Percentiles rank a stretch among this genome's conserved stretches.
Evolutionary conservation across 2,113 vertebrate species (phyloP).

Genomic region (Saimiri boliviensis): DNA sequence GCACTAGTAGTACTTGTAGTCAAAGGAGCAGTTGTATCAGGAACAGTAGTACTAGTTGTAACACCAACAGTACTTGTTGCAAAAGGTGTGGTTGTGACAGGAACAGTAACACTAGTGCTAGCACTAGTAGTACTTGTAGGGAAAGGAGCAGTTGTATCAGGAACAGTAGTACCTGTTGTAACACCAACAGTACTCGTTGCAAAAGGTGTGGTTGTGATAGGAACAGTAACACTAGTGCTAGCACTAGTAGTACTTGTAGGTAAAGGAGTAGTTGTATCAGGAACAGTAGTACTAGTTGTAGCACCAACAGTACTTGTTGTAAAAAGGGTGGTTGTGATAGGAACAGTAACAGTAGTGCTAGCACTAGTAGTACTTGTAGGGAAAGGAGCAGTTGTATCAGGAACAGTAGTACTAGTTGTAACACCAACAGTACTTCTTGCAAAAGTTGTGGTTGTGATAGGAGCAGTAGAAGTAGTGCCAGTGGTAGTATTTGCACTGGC

Average conservation of each 20-base stretch:
- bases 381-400: rapidly evolving
- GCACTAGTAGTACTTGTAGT: rapidly evolving
- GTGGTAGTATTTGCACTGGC: not conserved
- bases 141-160: rapidly evolving
- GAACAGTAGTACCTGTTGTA: rapidly evolving
- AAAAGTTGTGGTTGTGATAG: rapidly evolving
- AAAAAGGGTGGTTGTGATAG: rapidly evolving
- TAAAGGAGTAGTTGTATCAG: rapidly evolving
- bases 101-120: rapidly evolving
- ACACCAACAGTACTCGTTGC: rapidly evolving
- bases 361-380: rapidly evolving
- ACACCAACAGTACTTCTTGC: rapidly evolving
- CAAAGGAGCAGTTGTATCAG: rapidly evolving
- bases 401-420: rapidly evolving
- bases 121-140: rapidly evolving
- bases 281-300: rapidly evolving
- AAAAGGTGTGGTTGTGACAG: rapidly evolving
- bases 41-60: rapidly evolving
- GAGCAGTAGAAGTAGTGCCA: not conserved
- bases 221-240: rapidly evolving
- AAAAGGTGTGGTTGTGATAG: rapidly evolving
- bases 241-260: rapidly evolving
- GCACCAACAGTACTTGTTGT: rapidly evolving
- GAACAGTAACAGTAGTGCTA: rapidly evolving
- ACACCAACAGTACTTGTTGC: rapidly evolving